A percentile compares a stretch with the other conserved stretches of the same genome.
Evolutionary conservation across 2,797 vertebrate species (phyloP).

Genomic region (Lepilemur septentrionalis): DNA sequence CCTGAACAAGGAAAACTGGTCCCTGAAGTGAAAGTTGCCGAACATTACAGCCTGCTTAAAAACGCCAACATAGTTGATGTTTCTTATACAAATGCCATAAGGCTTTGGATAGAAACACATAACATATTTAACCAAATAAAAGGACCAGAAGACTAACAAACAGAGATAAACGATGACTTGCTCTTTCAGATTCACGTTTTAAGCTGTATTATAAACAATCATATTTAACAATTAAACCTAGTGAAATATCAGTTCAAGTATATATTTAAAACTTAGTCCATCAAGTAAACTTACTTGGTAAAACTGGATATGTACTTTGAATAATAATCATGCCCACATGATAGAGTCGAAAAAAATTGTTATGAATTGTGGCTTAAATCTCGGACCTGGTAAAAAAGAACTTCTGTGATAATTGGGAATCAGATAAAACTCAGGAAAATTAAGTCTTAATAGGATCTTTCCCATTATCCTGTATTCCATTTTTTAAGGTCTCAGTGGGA

Average conservation of each 20-base stretch:
- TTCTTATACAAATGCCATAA: neutral
- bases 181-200: constrained; percentile 24
- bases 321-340: neutral
- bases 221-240: neutral
- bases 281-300: neutral
- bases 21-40: neutral
- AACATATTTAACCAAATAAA: neutral
- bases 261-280: neutral
- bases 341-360: neutral
- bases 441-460: neutral
- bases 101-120: neutral
- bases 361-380: neutral
- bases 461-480: neutral
- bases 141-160: neutral
- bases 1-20: neutral
- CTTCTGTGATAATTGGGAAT: neutral
- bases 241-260: neutral
- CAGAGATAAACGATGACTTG: neutral
- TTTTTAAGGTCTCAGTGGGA: neutral
- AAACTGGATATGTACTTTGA: neutral
- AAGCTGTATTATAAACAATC: neutral
- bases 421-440: neutral
- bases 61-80: neutral
- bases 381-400: neutral
- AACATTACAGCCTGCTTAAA: neutral